A percentile compares a stretch with the other conserved stretches of the same genome.
Conservation (phyloP, 2,888 invertebrate genomes). For the Leptinotarsa haldemani region DNA sequence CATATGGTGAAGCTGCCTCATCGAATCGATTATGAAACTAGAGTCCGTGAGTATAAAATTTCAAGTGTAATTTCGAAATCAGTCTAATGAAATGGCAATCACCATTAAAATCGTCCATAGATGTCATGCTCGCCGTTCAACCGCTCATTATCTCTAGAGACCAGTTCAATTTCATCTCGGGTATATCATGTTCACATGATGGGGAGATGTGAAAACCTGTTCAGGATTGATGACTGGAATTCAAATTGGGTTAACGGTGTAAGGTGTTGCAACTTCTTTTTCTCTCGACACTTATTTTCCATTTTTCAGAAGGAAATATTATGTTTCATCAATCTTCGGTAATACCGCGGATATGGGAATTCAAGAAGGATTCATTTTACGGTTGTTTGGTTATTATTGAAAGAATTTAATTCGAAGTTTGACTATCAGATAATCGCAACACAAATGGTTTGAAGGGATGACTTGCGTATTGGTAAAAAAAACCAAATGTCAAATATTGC, state of each 20-base stretch:
- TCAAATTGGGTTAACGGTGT: conserved; percentile 20
- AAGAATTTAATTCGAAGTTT: conserved; percentile 2
- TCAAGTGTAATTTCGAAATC: conserved; percentile 5
- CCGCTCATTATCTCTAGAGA: conserved; percentile 11
- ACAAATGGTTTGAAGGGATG: too few relatives aligned
- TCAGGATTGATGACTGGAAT: conserved; percentile 19
- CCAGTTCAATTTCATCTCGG: conserved; percentile 14
- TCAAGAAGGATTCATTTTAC: conserved; percentile 1
- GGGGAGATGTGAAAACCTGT: conserved; percentile 12
- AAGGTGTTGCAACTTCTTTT: not conserved
- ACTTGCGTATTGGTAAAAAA: too few relatives aligned
- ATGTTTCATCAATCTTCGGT: conserved; percentile 7
- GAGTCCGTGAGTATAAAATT: not conserved
- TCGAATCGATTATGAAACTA: conserved; percentile 12
- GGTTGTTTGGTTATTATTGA: not conserved
- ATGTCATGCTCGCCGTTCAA: conserved; percentile 3
- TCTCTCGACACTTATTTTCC: conserved; percentile 13
- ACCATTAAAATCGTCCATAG: conserved; percentile 13
- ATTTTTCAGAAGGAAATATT: conserved; percentile 18
- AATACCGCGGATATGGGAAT: not conserved
- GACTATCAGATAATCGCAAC: not conserved
- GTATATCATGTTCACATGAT: conserved; percentile 8
- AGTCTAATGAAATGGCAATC: conserved; percentile 11
- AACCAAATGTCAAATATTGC: too few relatives aligned
- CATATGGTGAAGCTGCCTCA: conserved; percentile 1